A percentile compares a stretch with the other conserved stretches of the same genome.
Conservation (phyloP, 2,113 vertebrate species). For the Notechis scutatus region DNA sequence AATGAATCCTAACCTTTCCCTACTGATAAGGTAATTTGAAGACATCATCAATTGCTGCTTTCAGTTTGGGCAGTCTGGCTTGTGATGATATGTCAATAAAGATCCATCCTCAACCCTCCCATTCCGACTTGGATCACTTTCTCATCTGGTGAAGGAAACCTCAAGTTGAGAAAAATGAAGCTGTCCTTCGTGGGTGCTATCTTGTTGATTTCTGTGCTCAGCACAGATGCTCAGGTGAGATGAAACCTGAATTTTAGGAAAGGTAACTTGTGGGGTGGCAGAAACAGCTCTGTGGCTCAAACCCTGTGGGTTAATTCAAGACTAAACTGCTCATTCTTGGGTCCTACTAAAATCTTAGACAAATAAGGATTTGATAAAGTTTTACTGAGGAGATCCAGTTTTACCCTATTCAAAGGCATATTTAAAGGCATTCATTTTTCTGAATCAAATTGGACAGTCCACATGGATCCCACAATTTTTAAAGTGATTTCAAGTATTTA, state of each 20-base stretch:
- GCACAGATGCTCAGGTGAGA: neutral
- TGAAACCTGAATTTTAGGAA: neutral
- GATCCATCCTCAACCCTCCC: neutral
- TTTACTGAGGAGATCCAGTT: neutral
- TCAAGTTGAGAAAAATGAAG: neutral
- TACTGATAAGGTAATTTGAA: neutral
- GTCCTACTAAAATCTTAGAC: neutral
- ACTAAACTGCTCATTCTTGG: neutral
- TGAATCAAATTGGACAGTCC: neutral
- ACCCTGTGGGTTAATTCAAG: neutral
- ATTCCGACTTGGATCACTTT: neutral
- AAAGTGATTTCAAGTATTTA: neutral
- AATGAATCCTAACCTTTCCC: slow-evolving; percentile 1
- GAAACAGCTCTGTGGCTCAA: neutral
- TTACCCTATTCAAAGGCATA: neutral
- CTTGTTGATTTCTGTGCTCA: neutral
- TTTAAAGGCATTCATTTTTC: neutral
- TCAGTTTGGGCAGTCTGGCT: slow-evolving; percentile 1
- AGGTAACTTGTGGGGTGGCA: too few species aligned
- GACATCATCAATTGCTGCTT: neutral
- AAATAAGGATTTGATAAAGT: neutral
- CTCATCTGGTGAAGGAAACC: neutral
- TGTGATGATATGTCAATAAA: neutral
- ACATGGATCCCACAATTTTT: neutral
- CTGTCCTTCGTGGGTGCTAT: neutral